Evolutionary conservation across 2,888 invertebrate genomes (phyloP), one percentile per base, ranked within the genome.

Genomic region (Tiliacea aurago): DNA sequence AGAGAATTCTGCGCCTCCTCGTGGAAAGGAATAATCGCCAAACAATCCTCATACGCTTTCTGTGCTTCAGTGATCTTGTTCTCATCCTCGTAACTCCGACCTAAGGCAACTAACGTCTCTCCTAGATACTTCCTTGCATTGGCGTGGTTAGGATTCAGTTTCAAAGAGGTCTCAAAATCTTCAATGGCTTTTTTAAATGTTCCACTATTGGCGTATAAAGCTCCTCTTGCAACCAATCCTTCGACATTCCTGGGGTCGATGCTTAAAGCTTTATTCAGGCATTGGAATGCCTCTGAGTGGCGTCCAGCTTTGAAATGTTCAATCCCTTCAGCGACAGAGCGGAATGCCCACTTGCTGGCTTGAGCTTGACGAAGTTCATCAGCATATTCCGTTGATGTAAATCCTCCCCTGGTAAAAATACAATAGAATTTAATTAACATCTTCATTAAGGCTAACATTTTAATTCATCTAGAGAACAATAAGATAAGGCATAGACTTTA

Each of bases 111-210:
- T 61, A 99, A 94, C 0, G 99, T 99, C 93, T 99, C 99, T 49
- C 99, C 98, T 96, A 99, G 97, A 94, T 99, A 99, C 93, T 99
- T 99, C 73, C 98, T 97, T 49, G 99, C 99, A 95, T 99, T 99
- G 3, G 98, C 98, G 94, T 99, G 99, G 81, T 97, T 98, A 1
- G 98, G 98, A 94, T 99, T 99, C 59, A 98, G 93, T 92, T 98
- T 98, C 55, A 99, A 94, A 7, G 99, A 99, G 37, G 98, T 98
- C 94, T 99, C 99, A 94, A 99, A 99, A 93, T 99, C 99, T 88
- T 98, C 98, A 84, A 99, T 98, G 0, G 99, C 99, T 92, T 98
- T 98, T 88, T 98, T 98, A 94, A 99, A 99, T 88, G 98, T 99
- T 82, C 99, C 99, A 91, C 98, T 98, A 93, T 99, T 99, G 18